Evolutionary conservation across 2,888 invertebrate species (phyloP).

Genomic region (Notodonta dromedarius): DNA sequence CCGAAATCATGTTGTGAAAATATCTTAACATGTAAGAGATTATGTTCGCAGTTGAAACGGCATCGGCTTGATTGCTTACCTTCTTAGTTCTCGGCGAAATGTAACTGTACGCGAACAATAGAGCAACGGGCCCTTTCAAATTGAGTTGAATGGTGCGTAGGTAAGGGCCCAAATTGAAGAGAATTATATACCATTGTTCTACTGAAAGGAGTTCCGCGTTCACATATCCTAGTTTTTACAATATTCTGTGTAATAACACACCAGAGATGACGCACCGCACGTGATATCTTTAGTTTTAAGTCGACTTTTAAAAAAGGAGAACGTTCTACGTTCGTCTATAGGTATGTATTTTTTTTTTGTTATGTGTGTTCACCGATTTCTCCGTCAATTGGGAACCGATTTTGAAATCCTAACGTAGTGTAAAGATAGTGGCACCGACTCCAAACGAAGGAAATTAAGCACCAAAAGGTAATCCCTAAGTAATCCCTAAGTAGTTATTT

Average conservation of each 20-base stretch:
- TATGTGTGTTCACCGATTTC: too few relatives aligned
- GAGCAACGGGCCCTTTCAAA: slow-evolving; percentile 39
- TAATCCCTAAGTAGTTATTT: too few relatives aligned
- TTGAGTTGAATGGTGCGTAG: slow-evolving; percentile 40
- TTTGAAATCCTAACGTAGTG: too few relatives aligned
- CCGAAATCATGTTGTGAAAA: neutral
- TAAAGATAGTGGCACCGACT: too few relatives aligned
- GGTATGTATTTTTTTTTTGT: too few relatives aligned
- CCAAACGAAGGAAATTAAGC: too few relatives aligned
- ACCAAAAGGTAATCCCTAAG: too few relatives aligned
- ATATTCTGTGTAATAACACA: neutral
- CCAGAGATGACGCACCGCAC: too few relatives aligned
- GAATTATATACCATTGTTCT: slow-evolving; percentile 55
- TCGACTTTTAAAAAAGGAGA: too few relatives aligned
- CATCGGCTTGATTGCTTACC: slow-evolving; percentile 27
- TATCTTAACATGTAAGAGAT: neutral
- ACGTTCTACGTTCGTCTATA: too few relatives aligned
- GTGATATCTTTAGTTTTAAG: too few relatives aligned
- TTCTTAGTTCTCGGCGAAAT: slow-evolving; percentile 35
- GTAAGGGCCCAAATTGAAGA: slow-evolving; percentile 30
- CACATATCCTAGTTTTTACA: slow-evolving; percentile 29
- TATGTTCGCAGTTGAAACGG: slow-evolving; percentile 12
- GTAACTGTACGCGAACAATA: slow-evolving; percentile 51
- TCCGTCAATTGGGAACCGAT: too few relatives aligned
- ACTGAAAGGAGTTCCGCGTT: slow-evolving; percentile 29